Base-by-base conservation (phyloP, 37 sponge, comb jelly and placozoan species). In the Halisarca cf. caerulea region DNA sequence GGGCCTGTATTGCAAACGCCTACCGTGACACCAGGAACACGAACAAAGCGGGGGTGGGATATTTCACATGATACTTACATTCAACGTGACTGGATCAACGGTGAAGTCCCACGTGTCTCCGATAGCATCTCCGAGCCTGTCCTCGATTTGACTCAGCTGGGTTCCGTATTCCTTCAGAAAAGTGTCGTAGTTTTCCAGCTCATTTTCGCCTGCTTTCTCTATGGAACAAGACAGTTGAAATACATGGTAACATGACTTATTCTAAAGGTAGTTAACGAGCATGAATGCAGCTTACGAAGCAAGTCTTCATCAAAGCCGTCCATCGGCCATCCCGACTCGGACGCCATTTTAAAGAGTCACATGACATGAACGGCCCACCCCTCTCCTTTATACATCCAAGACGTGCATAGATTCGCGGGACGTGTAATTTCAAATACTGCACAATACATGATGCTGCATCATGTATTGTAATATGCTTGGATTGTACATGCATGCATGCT, bases 21-120 rank as follows among this genome's bases (percentile, higher is more conserved):
- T n/a, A n/a, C n/a, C n/a, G n/a, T n/a, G n/a, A n/a, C n/a, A n/a
- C n/a, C n/a, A n/a, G n/a, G n/a, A n/a, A n/a, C n/a, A n/a, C n/a
- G n/a, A n/a, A n/a, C n/a, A n/a, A n/a, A n/a, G n/a, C n/a, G n/a
- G n/a, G n/a, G n/a, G n/a, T n/a, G n/a, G n/a, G n/a, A n/a, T n/a
- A n/a, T n/a, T n/a, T n/a, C n/a, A n/a, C n/a, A n/a, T n/a, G n/a
- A 28, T 62, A 20, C 58, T 47, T 42, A 95, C 96, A 85, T 87
- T 88, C 2, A 97, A 81, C 6, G 88, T 80, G 17, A 95, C 71
- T 59, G 98, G 95, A 59, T 97, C 96, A 11, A 92, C 79, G 38
- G 88, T 80, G 60, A 93, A 95, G 85, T 97, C 98, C 98, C 95
- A 97, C 11, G 91, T 85, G 14, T 95, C 92, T 24, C 91, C 93